Base-by-base conservation (phyloP, 2,888 invertebrate species). In the Drosophila conformis region DNA sequence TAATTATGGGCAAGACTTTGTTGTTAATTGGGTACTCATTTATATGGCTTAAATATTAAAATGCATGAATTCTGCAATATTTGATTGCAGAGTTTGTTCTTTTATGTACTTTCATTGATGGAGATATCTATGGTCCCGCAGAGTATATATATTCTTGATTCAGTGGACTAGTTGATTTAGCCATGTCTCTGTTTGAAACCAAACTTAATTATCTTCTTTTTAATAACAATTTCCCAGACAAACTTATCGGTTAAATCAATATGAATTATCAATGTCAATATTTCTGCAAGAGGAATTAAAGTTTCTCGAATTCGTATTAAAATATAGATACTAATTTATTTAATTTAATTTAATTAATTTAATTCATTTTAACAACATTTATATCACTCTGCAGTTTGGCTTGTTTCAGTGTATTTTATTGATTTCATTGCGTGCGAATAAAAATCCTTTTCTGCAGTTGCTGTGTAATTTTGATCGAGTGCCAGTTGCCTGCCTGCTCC, bases 401-500 rank as follows among this genome's bases (percentile, higher is more conserved):
- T 15, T 29, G 1, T 53, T 69, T 49, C 25, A 33, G 8, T 48
- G 18, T 31, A 58, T 61, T 33, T 59, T 53, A 65, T 69, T 68
- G 64, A 69, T 78, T 85, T 65, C 69, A 71, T 82, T 79, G 73
- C 59, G 33, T 59, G 71, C 62, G 59, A 69, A 49, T 61, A 52
- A 58, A 64, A 71, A 54, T 33, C 52, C 27, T 36, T 53, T 40
- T n/a, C 49, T 49, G 73, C 38, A 58, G 60, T 66, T 53, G 72
- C 73, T 15, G 46, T 78, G 60, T 65, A 67, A 70, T 68, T 70
- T 78, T 48, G 51, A 67, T 46, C 63, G 58, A 78, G 53, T 64
- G 76, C 66, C 52, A 48, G 61, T 51, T 60, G 52, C 35, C 46
- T 46, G 64, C 36, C 54, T 74, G 59, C 52, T 66, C 67, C 62